phyloP scores from a whole-genome alignment of 1,140 invertebrate species.

The Dreissena rostriformis region DNA sequence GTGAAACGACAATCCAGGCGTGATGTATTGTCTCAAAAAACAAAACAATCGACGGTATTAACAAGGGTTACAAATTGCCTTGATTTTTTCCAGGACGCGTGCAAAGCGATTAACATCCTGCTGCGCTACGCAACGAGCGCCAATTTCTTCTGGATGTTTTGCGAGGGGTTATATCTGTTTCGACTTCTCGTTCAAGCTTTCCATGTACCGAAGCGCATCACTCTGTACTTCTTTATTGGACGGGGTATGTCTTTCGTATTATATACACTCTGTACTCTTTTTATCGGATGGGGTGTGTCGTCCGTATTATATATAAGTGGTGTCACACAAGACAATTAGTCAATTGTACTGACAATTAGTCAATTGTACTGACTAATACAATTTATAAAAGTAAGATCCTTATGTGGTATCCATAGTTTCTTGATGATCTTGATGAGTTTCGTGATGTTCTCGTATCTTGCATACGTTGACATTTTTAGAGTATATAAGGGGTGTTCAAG shows the following conservation, averaged over 20 bases:
- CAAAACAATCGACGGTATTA: too few species aligned
- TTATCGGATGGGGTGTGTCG: too few species aligned
- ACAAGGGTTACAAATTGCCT: too few species aligned
- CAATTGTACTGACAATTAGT: too few species aligned
- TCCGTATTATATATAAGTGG: too few species aligned
- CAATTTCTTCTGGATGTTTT: conserved; percentile 82
- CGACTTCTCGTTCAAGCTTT: conserved; percentile 83
- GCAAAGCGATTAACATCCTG: conserved; percentile 75
- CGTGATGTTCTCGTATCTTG: too few species aligned
- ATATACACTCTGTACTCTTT: too few species aligned
- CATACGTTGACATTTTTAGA: background rate
- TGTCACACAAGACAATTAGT: background rate
- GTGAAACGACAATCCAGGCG: too few species aligned
- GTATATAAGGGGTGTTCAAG: too few species aligned
- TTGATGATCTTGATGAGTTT: too few species aligned
- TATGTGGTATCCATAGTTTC: too few species aligned
- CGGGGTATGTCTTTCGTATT: conserved; percentile 81
- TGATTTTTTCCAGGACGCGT: conserved; percentile 65
- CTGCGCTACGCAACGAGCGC: conserved; percentile 71
- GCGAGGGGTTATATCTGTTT: conserved; percentile 84
- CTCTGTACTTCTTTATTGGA: conserved; percentile 82
- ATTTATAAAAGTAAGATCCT: background rate
- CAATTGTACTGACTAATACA: background rate
- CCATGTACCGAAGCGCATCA: conserved; percentile 82
- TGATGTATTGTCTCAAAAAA: too few species aligned